Conservation (phyloP, 2,113 vertebrate genomes). For the Caretta caretta region DNA sequence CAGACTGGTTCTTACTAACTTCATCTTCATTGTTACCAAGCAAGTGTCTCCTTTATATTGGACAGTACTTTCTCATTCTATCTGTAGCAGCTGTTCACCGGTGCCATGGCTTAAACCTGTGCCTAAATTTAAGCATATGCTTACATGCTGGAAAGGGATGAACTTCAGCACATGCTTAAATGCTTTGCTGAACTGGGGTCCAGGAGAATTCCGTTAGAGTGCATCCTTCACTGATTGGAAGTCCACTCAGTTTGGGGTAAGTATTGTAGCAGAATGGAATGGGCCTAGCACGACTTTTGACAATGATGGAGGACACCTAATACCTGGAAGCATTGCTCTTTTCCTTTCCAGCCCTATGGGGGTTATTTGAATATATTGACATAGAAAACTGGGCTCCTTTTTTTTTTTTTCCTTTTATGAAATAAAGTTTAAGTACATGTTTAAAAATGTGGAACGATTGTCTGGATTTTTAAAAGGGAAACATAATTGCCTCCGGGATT, state of each 20-base stretch:
- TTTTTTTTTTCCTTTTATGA: background rate
- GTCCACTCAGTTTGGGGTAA: background rate
- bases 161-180: background rate
- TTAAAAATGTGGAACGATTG: conserved; percentile 45
- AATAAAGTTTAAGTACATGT: background rate
- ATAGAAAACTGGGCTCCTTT: conserved; percentile 24
- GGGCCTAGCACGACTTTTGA: background rate
- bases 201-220: background rate
- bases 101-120: background rate
- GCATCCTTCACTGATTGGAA: background rate
- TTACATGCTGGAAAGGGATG: background rate
- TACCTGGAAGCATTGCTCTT: background rate
- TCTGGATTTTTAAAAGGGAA: conserved; percentile 57
- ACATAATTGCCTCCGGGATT: conserved; percentile 40
- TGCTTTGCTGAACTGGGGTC: background rate
- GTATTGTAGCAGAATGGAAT: background rate
- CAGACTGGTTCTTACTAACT: background rate
- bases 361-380: background rate
- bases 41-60: background rate
- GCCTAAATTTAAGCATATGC: background rate
- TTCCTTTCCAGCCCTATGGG: conserved; percentile 9
- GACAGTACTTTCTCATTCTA: background rate
- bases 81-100: background rate
- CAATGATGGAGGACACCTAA: background rate
- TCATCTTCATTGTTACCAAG: background rate